Percentiles rank a stretch among this genome's conserved stretches.
Conservation (phyloP, 1,140 invertebrate species). For the Brachionus rotundiformis region DNA sequence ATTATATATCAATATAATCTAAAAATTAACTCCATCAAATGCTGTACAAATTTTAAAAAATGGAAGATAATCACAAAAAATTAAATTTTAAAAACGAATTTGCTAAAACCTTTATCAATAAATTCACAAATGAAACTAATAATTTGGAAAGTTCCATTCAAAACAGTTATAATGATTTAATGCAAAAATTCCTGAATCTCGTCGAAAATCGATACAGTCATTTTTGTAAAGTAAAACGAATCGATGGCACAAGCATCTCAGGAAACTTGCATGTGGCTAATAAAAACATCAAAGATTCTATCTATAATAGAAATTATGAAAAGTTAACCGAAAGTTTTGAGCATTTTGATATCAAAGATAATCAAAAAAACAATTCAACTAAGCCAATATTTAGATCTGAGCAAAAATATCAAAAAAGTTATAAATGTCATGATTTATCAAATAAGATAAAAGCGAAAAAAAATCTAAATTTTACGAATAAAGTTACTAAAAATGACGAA, state of each 20-base stretch:
- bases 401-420: neutral
- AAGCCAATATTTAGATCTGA: neutral
- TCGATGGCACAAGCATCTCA: neutral
- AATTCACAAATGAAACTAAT: neutral
- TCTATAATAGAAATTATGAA: neutral
- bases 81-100: neutral
- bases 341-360: neutral
- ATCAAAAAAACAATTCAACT: neutral
- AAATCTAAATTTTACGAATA: neutral
- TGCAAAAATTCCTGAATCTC: neutral
- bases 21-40: too few species aligned
- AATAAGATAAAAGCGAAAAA: neutral
- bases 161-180: neutral
- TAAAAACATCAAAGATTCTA: too few species aligned
- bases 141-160: neutral
- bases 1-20: neutral
- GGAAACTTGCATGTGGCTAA: too few species aligned
- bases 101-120: neutral
- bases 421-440: neutral
- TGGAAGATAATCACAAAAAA: slow-evolving; percentile 7
- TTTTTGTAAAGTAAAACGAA: neutral
- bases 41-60: slow-evolving; percentile 11
- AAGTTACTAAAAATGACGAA: neutral
- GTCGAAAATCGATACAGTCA: neutral
- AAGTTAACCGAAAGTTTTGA: slow-evolving; percentile 1